Evolutionary conservation across 92 coral and sea anemone genomes (phyloP).

Genomic region (Anthopleura xanthogrammica): DNA sequence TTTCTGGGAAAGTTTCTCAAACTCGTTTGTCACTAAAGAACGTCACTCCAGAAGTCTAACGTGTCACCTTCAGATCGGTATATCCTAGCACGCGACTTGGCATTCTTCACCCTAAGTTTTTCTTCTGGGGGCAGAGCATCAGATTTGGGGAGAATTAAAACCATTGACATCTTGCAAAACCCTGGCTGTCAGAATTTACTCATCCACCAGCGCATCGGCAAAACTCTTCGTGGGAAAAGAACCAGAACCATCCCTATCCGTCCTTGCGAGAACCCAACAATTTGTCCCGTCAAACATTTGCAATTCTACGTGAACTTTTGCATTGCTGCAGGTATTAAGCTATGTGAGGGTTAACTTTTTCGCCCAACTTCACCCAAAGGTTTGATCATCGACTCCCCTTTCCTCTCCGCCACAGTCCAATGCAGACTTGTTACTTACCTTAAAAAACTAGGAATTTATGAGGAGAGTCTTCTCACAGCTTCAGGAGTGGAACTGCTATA

Average conservation of each 20-base stretch:
- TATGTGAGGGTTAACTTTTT: slow-evolving; percentile 45
- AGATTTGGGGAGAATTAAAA: slow-evolving; percentile 55
- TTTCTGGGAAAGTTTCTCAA: neutral
- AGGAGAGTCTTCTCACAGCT: slow-evolving; percentile 25
- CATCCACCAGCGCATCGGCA: slow-evolving; percentile 50
- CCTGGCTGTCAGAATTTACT: slow-evolving; percentile 39
- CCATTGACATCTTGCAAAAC: slow-evolving; percentile 31
- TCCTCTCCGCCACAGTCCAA: neutral
- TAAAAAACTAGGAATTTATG: neutral
- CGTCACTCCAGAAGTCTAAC: neutral
- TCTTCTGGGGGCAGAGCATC: slow-evolving; percentile 50
- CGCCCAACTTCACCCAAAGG: slow-evolving; percentile 22
- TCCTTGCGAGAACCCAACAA: slow-evolving; percentile 45
- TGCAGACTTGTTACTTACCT: neutral
- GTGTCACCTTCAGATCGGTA: neutral
- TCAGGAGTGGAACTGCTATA: slow-evolving; percentile 50
- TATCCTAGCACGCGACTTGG: slow-evolving; percentile 5
- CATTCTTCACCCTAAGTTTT: slow-evolving; percentile 15
- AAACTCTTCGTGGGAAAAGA: slow-evolving; percentile 40
- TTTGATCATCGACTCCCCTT: neutral
- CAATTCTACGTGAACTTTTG: neutral
- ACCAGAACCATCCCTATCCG: slow-evolving; percentile 38
- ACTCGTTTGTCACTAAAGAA: neutral
- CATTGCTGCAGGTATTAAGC: slow-evolving; percentile 24
- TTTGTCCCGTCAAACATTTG: slow-evolving; percentile 37